Evolutionary conservation across 2,888 invertebrate genomes (phyloP).

Genomic region (Ochlodes sylvanus): DNA sequence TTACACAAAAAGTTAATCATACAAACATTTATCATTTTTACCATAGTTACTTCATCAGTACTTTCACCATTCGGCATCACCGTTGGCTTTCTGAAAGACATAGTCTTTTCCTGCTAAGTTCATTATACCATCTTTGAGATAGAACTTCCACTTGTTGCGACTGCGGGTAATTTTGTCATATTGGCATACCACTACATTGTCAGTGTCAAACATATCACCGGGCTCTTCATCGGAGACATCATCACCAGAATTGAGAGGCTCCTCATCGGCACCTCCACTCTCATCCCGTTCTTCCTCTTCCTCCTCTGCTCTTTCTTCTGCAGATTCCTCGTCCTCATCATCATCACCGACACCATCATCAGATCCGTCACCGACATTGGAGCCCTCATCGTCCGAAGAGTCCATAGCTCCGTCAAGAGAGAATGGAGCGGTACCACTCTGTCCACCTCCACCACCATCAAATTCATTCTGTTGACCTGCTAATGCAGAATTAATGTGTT

Average conservation of each 20-base stretch:
- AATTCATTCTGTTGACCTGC: conserved; percentile 80
- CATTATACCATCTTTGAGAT: conserved; percentile 99
- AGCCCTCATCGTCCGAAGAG: conserved; percentile 91
- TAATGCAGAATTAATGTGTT: conserved; percentile 93
- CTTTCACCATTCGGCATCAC: conserved; percentile 99
- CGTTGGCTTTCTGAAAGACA: conserved; percentile 99
- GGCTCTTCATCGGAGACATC: conserved; percentile 99
- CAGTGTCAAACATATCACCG: conserved; percentile 98
- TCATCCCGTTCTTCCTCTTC: conserved; percentile 90
- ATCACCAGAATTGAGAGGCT: conserved; percentile 98
- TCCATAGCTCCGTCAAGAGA: conserved; percentile 88
- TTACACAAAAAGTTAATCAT: conserved; percentile 66
- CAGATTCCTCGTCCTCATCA: conserved; percentile 92
- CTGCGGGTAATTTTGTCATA: conserved; percentile 99
- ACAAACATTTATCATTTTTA: conserved; percentile 61
- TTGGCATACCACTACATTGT: conserved; percentile 99
- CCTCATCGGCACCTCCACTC: conserved; percentile 88
- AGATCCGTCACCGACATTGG: conserved; percentile 80
- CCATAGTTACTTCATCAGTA: conserved; percentile 40
- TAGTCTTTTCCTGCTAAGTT: conserved; percentile 99
- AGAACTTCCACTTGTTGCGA: conserved; percentile 99
- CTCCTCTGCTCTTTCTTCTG: conserved; percentile 86
- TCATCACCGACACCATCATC: conserved; percentile 90
- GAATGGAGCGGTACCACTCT: conserved; percentile 74
- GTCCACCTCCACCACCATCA: conserved; percentile 79